These are phyloP conservation scores for Pyralis farinalis DNA, from an alignment of 2,888 invertebrate species.

Conservation along the genomic window DNA sequence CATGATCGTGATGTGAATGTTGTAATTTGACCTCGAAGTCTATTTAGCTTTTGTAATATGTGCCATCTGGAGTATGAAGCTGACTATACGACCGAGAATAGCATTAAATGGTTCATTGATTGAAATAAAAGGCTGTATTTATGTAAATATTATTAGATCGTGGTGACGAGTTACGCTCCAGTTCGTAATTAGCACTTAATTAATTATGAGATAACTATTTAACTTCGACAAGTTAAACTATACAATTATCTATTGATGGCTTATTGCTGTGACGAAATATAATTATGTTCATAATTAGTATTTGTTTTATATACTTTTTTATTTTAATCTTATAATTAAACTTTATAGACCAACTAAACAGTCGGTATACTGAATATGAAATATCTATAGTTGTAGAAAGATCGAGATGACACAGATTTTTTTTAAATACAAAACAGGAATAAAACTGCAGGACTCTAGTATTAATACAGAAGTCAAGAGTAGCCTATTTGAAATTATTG, in stretches of 20 bases:
- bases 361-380: too few relatives aligned
- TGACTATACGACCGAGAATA: constrained; percentile 14
- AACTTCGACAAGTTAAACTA: constrained; percentile 22
- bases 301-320: too few relatives aligned
- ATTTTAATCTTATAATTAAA: too few relatives aligned
- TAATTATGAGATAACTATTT: constrained; percentile 17
- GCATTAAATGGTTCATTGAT: constrained; percentile 44
- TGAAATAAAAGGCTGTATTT: constrained; percentile 37
- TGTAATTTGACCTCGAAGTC: background rate
- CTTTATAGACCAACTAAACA: too few relatives aligned
- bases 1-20: constrained; percentile 1
- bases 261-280: too few relatives aligned
- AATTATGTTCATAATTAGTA: too few relatives aligned
- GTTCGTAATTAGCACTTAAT: constrained; percentile 31
- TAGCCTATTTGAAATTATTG: too few relatives aligned
- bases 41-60: background rate
- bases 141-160: constrained; percentile 33
- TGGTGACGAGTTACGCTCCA: constrained; percentile 32
- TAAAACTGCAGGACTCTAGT: too few relatives aligned
- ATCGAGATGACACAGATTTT: too few relatives aligned
- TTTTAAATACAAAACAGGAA: too few relatives aligned
- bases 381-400: too few relatives aligned
- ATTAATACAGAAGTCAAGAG: too few relatives aligned
- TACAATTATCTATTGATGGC: constrained; percentile 13
- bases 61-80: background rate